Evolutionary conservation across 2,888 invertebrate genomes (phyloP).

Genomic region (Cheilosia variabilis): DNA sequence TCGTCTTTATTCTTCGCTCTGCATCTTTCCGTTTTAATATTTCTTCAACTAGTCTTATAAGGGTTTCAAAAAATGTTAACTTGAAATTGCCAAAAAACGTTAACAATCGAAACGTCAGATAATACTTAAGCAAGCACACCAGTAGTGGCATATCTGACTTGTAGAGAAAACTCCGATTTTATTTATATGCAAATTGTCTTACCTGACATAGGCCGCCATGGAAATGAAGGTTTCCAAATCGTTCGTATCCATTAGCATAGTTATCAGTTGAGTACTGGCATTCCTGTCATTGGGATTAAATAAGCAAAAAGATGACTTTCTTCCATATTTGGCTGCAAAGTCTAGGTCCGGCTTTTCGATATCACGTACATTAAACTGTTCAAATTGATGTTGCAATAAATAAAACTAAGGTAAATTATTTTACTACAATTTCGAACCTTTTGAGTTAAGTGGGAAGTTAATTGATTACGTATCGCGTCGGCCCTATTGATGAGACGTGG

Average conservation of each 20-base stretch:
- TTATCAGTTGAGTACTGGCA: conserved; percentile 28
- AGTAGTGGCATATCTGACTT: no score
- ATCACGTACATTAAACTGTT: not conserved
- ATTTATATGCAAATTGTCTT: not conserved
- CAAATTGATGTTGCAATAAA: not conserved
- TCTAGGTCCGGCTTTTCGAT: conserved; percentile 14
- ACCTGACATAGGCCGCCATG: not conserved
- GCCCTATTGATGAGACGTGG: conserved; percentile 22
- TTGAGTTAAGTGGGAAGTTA: not conserved
- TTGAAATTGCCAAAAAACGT: no score
- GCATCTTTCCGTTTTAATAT: no score
- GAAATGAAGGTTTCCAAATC: not conserved
- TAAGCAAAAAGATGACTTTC: conserved; percentile 24
- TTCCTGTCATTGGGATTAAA: conserved; percentile 41
- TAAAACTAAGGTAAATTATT: not conserved
- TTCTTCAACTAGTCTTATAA: no score
- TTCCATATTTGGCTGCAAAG: conserved; percentile 28
- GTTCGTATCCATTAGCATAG: not conserved
- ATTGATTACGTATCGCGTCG: conserved; percentile 9
- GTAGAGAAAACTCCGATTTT: no score
- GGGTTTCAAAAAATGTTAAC: no score
- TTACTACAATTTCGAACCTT: not conserved
- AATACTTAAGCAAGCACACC: no score
- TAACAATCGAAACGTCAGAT: no score
- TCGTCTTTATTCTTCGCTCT: no score